phyloP scores from a whole-genome alignment of 2,888 invertebrate genomes.

The Andricus curvator region DNA sequence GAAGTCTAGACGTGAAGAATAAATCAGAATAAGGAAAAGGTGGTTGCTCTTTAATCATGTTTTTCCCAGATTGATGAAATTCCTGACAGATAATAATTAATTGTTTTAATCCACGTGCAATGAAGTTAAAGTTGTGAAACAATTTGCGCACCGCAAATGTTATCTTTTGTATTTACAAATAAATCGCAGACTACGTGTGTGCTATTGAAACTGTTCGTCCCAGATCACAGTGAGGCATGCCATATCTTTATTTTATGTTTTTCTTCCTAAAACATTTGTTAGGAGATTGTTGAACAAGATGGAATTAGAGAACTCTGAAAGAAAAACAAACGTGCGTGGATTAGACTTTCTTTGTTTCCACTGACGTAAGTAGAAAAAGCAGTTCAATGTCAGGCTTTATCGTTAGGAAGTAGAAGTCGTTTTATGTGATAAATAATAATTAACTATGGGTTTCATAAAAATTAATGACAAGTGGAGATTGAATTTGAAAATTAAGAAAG shows the following conservation, averaged over 20 bases:
- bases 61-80: constrained; percentile 4
- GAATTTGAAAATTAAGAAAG: background rate
- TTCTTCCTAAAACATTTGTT: background rate
- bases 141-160: background rate
- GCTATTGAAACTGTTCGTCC: background rate
- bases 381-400: background rate
- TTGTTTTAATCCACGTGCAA: constrained; percentile 21
- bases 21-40: background rate
- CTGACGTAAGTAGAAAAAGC: background rate
- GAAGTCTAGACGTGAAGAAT: background rate
- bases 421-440: background rate
- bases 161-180: constrained; percentile 36
- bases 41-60: background rate
- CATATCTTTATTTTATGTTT: constrained; percentile 17
- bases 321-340: constrained; percentile 8
- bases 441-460: background rate
- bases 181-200: constrained; percentile 29
- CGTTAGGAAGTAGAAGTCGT: background rate
- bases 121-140: constrained; percentile 16
- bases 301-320: constrained; percentile 13
- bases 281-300: background rate
- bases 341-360: constrained; percentile 9
- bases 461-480: background rate
- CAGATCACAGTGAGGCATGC: constrained; percentile 5
- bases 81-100: background rate